Evolutionary conservation across 2,797 vertebrate species (phyloP), one percentile per base, ranked within the genome.

Genomic region (Adrianichthys oophorus): DNA sequence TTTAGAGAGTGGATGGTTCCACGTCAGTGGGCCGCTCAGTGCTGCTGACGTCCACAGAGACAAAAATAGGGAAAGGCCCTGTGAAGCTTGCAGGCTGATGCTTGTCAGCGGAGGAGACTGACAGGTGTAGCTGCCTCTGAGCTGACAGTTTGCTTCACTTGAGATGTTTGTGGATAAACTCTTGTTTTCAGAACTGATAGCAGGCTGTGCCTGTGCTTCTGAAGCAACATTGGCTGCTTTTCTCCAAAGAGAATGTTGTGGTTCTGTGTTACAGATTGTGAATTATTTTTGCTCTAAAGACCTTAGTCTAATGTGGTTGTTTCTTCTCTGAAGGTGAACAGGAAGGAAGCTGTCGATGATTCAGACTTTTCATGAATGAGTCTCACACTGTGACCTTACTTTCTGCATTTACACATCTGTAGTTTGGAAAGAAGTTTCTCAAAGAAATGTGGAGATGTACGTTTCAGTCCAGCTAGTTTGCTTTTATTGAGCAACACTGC

Each of bases 31-130:
- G 56, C 69, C 45, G 54, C 44, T 14, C 75, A 40, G 43, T 7
- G 73, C 76, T 79, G 73, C 86, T 87, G 85, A 87, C 80, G 79
- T 87, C 84, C 69, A 70, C 43, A 3, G 71, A 74, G 85, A 83
- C 80, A 56, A 60, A 85, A 86, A 88, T 80, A 89, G 82, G 71
- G 80, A 84, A 62, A 48, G 26, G 80, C 51, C 72, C 79, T 72
- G 69, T 59, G 75, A 85, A 85, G 73, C 26, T 21, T 29, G 26
- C 26, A 29, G 26, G 26, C 41, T 65, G 77, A 83, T 63, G 76
- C 76, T 87, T 56, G 58, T 80, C 76, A 78, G 75, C 56, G 67
- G 68, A 62, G 19, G 57, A 62, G 78, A 77, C 53, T 84, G 88
- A 80, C 85, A 82, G 83, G 57, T 79, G 77, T 61, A 73, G 48